Evolutionary conservation across 2,113 vertebrate genomes (phyloP).

Genomic region (Rhinogobius similis): DNA sequence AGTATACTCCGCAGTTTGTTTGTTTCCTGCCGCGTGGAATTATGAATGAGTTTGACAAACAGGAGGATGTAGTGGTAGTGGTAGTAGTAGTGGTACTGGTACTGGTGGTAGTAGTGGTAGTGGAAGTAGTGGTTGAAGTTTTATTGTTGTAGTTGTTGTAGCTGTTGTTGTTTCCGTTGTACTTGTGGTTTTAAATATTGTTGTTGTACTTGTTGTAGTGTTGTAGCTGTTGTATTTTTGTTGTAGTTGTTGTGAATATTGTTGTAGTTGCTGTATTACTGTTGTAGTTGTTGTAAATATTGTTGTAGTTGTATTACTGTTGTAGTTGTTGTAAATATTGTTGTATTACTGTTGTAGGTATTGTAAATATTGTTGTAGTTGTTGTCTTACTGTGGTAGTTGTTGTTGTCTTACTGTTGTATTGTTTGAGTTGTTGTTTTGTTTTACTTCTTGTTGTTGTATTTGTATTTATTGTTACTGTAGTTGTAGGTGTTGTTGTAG

Average conservation of each 20-base stretch:
- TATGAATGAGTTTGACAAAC: not conserved
- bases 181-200: not conserved
- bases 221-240: not conserved
- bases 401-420: too few species aligned
- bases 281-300: not conserved
- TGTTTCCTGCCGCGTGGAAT: constrained; percentile 31
- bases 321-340: not conserved
- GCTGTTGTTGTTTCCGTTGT: too few species aligned
- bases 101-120: not conserved
- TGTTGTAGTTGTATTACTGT: not conserved
- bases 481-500: too few species aligned
- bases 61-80: not conserved
- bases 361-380: not conserved
- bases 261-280: too few species aligned
- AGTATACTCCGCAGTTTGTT: constrained; percentile 44
- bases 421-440: not conserved
- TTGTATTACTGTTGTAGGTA: too few species aligned
- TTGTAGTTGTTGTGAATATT: not conserved
- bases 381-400: not conserved
- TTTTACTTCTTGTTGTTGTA: too few species aligned
- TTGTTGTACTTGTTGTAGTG: not conserved
- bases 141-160: too few species aligned
- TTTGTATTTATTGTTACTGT: too few species aligned
- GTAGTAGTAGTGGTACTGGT: not conserved
- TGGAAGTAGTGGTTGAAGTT: not conserved